Evolutionary conservation across 2,113 vertebrate species (phyloP).

Genomic region (Candoia aspera): DNA sequence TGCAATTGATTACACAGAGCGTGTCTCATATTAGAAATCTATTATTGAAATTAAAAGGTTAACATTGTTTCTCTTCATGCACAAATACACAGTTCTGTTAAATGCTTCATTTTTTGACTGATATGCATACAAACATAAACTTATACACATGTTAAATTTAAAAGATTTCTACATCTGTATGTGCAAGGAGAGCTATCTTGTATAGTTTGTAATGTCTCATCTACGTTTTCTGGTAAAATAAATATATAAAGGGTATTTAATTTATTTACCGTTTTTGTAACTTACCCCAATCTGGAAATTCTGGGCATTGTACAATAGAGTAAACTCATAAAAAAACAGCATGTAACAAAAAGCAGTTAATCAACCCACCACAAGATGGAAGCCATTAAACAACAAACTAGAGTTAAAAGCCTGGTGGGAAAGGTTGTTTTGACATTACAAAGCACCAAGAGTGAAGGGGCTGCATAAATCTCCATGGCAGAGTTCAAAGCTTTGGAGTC

Average conservation of each 20-base stretch:
- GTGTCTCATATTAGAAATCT: background rate
- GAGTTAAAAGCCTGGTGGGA: too few species aligned
- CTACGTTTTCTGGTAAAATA: background rate
- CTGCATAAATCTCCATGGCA: background rate
- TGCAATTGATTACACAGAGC: background rate
- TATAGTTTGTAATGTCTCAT: background rate
- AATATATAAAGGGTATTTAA: background rate
- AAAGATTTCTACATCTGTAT: background rate
- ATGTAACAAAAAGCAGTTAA: background rate
- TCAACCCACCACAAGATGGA: background rate
- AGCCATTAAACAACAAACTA: background rate
- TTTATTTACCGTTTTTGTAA: background rate
- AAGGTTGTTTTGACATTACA: background rate
- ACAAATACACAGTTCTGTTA: background rate
- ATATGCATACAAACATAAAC: background rate
- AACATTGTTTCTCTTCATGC: background rate
- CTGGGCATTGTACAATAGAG: background rate
- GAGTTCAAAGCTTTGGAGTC: background rate
- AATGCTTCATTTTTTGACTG: background rate
- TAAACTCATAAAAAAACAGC: background rate
- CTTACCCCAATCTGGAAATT: background rate
- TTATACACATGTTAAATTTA: background rate
- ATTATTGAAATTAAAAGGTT: background rate
- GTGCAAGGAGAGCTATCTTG: background rate
- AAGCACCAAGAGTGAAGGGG: background rate